Evolutionary conservation across 2,113 vertebrate species (phyloP).

Genomic region (Gobiocypris rarus): DNA sequence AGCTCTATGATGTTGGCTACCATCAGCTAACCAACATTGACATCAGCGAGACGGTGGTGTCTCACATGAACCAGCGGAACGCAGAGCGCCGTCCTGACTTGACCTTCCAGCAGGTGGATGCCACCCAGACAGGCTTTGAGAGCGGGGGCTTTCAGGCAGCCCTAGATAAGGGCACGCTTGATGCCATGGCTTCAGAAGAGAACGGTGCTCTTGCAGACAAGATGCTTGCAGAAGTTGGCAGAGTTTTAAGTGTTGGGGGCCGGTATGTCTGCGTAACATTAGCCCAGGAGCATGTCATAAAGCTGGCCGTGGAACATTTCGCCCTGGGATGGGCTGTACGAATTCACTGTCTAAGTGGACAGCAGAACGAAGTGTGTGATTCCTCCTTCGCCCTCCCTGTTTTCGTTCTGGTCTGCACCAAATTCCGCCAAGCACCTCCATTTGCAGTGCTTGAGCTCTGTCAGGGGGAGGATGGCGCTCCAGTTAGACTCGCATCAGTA

Average conservation of each 20-base stretch:
- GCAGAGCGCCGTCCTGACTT: conserved; percentile 78
- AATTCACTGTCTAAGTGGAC: conserved; percentile 83
- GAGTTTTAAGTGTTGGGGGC: conserved; percentile 87
- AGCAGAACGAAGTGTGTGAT: conserved; percentile 59
- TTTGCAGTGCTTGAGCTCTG: conserved; percentile 88
- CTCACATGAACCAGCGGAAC: conserved; percentile 88
- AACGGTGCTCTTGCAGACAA: conserved; percentile 71
- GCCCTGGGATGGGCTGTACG: conserved; percentile 88
- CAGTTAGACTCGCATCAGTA: conserved; percentile 72
- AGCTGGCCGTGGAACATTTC: conserved; percentile 86
- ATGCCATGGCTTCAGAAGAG: conserved; percentile 85
- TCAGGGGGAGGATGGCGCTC: conserved; percentile 83
- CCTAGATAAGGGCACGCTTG: conserved; percentile 94
- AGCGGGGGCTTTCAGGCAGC: conserved; percentile 84
- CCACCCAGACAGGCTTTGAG: conserved; percentile 86
- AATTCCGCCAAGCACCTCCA: conserved; percentile 82
- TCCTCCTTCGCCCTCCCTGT: conserved; percentile 83
- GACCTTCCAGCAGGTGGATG: conserved; percentile 86
- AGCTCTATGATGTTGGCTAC: conserved; percentile 90
- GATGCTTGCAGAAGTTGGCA: conserved; percentile 89
- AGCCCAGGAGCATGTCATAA: conserved; percentile 89
- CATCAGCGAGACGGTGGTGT: conserved; percentile 85
- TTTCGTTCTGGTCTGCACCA: conserved; percentile 92
- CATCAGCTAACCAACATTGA: conserved; percentile 89
- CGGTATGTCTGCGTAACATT: conserved; percentile 94